Percentiles rank a stretch among this genome's conserved stretches.
Evolutionary conservation across 2,888 invertebrate genomes (phyloP).

Genomic region (Keiferia lycopersicella): DNA sequence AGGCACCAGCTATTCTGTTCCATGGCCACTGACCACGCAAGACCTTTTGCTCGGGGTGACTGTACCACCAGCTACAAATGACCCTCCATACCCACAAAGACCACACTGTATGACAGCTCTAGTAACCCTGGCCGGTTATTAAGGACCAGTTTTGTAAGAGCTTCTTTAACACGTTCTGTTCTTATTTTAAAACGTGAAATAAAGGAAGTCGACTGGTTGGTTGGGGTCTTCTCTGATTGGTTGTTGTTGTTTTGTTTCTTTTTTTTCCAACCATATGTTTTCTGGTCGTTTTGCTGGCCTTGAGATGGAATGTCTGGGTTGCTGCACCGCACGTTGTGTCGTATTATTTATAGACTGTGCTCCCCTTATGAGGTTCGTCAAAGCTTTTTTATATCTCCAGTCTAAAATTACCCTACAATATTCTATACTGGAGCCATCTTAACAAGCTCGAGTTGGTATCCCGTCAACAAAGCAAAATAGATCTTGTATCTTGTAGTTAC

Average conservation of each 20-base stretch:
- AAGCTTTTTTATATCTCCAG: slow-evolving; percentile 6
- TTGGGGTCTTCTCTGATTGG: slow-evolving; percentile 54
- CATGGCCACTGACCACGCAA: slow-evolving; percentile 77
- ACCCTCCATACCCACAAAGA: slow-evolving; percentile 41
- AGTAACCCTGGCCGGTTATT: slow-evolving; percentile 43
- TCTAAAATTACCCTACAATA: slow-evolving; percentile 12
- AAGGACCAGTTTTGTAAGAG: slow-evolving; percentile 51
- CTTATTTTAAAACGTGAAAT: slow-evolving; percentile 55
- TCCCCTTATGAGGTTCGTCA: slow-evolving; percentile 29
- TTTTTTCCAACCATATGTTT: slow-evolving; percentile 76
- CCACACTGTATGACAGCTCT: slow-evolving; percentile 42
- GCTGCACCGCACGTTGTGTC: slow-evolving; percentile 61
- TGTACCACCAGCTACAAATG: slow-evolving; percentile 62
- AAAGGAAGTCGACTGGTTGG: slow-evolving; percentile 55
- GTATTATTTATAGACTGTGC: slow-evolving; percentile 58
- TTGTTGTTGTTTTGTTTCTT: slow-evolving; percentile 46
- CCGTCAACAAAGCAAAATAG: too few species aligned
- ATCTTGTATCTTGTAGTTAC: too few species aligned
- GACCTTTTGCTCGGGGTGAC: slow-evolving; percentile 78
- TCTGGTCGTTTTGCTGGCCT: slow-evolving; percentile 75
- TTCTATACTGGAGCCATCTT: not conserved
- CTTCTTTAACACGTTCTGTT: slow-evolving; percentile 44
- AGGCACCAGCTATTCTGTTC: slow-evolving; percentile 74
- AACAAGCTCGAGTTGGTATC: not conserved
- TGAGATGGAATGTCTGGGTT: slow-evolving; percentile 71